Evolutionary conservation across 1,140 invertebrate species (phyloP).

Genomic region (Cephus cinctus): DNA sequence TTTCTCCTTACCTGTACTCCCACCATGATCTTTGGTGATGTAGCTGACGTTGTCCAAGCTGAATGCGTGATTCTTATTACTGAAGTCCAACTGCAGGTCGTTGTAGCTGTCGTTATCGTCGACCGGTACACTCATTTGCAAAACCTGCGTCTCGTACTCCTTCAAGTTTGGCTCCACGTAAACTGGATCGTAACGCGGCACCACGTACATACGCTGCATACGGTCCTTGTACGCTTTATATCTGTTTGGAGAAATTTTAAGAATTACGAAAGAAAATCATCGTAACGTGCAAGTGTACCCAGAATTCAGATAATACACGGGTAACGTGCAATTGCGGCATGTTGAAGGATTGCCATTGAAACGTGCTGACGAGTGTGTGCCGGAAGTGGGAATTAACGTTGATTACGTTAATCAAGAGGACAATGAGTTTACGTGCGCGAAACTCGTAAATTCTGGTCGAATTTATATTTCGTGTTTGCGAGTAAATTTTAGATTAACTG

Average conservation of each 20-base stretch:
- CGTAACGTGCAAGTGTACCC: not conserved
- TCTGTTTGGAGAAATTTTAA: constrained; percentile 41
- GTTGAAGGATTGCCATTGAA: too few relatives aligned
- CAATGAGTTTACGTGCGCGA: too few relatives aligned
- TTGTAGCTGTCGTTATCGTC: constrained; percentile 75
- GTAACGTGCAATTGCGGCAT: too few relatives aligned
- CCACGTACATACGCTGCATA: constrained; percentile 70
- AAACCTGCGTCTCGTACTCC: constrained; percentile 84
- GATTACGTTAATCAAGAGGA: too few relatives aligned
- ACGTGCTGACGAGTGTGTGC: too few relatives aligned
- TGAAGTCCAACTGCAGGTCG: constrained; percentile 83
- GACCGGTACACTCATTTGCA: constrained; percentile 84
- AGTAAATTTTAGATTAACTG: too few relatives aligned
- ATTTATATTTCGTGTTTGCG: too few relatives aligned
- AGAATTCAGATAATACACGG: too few relatives aligned
- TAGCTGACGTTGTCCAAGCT: constrained; percentile 83
- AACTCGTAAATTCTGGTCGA: too few relatives aligned
- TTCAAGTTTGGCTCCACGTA: constrained; percentile 76
- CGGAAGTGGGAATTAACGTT: too few relatives aligned
- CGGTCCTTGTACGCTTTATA: constrained; percentile 80
- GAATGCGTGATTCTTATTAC: constrained; percentile 83
- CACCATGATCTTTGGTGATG: constrained; percentile 76
- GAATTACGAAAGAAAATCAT: not conserved
- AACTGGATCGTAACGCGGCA: constrained; percentile 77
- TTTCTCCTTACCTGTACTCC: constrained; percentile 46